Evolutionary conservation across 2,888 invertebrate species (phyloP).

Genomic region (Julus scanicus): DNA sequence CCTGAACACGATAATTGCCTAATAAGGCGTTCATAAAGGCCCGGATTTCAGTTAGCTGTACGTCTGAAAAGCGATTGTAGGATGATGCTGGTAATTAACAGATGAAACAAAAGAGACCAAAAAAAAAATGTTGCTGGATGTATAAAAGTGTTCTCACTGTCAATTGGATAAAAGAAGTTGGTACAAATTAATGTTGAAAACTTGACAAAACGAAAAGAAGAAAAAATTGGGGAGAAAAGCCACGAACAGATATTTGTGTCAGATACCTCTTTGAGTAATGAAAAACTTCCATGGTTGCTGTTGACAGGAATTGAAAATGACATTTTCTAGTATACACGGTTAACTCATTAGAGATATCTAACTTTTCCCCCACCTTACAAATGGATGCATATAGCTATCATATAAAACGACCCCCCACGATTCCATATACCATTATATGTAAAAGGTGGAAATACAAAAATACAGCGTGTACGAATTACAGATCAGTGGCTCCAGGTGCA

Average conservation of each 20-base stretch:
- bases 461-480: too few relatives aligned
- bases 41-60: background rate
- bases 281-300: background rate
- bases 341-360: background rate
- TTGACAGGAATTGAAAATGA: background rate
- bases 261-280: background rate
- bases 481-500: too few relatives aligned
- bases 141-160: background rate
- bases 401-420: background rate
- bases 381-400: background rate
- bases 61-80: background rate
- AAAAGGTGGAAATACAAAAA: too few relatives aligned
- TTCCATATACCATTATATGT: background rate
- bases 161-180: slow-evolving; percentile 20
- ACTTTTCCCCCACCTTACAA: background rate
- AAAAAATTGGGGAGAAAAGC: background rate
- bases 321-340: background rate
- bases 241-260: background rate
- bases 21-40: slow-evolving; percentile 24
- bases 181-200: slow-evolving; percentile 12
- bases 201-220: background rate
- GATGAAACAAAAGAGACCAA: slow-evolving; percentile 26
- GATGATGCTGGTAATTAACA: slow-evolving; percentile 42
- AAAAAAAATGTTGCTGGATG: slow-evolving; percentile 16
- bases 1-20: slow-evolving; percentile 20